phyloP scores from a whole-genome alignment of 2,113 vertebrate species.

The Carettochelys insculpta region DNA sequence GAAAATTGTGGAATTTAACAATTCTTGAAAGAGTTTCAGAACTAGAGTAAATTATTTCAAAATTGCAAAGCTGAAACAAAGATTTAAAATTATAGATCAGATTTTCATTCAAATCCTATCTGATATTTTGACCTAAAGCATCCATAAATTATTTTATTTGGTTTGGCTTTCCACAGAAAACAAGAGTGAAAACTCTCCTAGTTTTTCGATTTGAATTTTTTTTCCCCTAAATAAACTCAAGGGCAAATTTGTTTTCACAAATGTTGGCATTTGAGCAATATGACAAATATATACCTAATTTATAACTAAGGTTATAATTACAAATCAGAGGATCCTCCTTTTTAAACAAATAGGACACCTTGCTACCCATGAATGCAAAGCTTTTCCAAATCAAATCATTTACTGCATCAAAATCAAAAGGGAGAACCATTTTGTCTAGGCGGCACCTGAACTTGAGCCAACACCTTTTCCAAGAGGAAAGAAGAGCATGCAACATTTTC shows the following conservation, averaged over 20 bases:
- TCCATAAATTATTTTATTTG: background rate
- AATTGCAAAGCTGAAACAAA: background rate
- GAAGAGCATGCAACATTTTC: background rate
- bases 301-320: background rate
- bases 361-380: background rate
- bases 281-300: background rate
- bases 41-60: background rate
- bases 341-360: fast-evolving
- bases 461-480: background rate
- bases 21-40: background rate
- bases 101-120: too few species aligned
- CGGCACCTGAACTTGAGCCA: background rate
- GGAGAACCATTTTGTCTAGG: fast-evolving
- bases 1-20: background rate
- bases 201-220: background rate
- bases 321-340: background rate
- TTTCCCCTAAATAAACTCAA: background rate
- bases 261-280: background rate
- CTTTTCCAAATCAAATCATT: background rate
- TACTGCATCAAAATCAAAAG: background rate
- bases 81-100: too few species aligned
- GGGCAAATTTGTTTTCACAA: background rate
- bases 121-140: background rate
- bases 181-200: background rate
- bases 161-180: background rate